Evolutionary conservation across 92 coral and sea anemone genomes (phyloP), one percentile per base, ranked within the genome.

Genomic region (Umimayanthus kanabou): DNA sequence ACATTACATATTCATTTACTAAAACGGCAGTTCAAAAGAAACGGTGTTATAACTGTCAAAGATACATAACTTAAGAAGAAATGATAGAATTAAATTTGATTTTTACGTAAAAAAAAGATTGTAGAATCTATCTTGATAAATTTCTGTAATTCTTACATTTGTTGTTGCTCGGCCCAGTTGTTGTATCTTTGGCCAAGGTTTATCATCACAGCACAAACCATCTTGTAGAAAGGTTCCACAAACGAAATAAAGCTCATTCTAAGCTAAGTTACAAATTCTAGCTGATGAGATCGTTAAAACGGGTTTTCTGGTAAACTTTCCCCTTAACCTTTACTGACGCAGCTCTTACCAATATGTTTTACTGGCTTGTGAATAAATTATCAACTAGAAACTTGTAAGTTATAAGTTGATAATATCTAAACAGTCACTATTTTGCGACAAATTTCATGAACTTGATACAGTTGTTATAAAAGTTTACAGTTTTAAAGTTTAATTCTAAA

Each of bases 1-100:
- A 64, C 61, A 81, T 81, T 81, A 25, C 75, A 26, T 81, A 81
- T 81, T 81, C 85, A 81, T 81, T 81, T 81, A 66, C 58, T 81
- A 81, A 64, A 81, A 81, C 85, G 76, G 28, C 76, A 65, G 39
- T 81, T 81, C 85, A 39, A 64, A 81, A 81, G 71, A 81, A 66
- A 81, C 76, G 33, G 55, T 70, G 57, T 42, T 76, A 70, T 10
- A 69, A 83, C 20, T 72, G 66, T 80, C 84, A 72, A 45, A 83
- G 14, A 69, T 29, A 69, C 40, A 71, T 70, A 83, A 26, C 64
- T 67, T 20, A 61, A 61, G 26, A 6, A 61, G 69, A 61, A 20
- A 61, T 61, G 69, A 61, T 61, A 61, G 25, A 61, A 20, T 61
- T 61, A 61, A 61, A 61, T 61, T 20, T 61, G 69, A 20, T 61